These are phyloP conservation scores for Listronotus oregonensis DNA, from an alignment of 1,140 invertebrate species.

Conservation along the genomic window DNA sequence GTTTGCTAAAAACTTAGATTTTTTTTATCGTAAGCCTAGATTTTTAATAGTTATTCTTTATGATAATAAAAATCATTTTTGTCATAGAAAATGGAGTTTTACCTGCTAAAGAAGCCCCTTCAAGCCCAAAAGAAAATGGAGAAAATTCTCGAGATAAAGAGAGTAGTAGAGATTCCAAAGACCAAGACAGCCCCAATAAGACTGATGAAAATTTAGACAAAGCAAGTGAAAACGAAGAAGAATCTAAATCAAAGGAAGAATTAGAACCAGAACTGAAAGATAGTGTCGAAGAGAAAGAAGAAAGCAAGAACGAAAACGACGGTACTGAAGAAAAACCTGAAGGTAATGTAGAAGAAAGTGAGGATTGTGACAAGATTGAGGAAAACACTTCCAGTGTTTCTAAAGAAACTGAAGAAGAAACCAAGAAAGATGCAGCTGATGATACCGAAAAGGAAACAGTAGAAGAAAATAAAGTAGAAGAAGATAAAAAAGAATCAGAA, in stretches of 20 bases:
- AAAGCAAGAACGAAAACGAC: neutral
- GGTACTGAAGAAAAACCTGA: too few relatives aligned
- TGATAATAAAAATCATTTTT: too few relatives aligned
- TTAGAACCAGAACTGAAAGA: neutral
- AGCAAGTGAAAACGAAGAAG: neutral
- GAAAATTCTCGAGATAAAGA: constrained; percentile 8
- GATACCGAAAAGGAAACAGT: neutral
- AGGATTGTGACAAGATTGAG: neutral
- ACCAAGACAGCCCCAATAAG: constrained; percentile 1
- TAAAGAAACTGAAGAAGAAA: neutral
- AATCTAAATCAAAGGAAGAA: neutral
- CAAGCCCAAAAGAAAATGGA: neutral
- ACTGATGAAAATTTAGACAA: constrained; percentile 8
- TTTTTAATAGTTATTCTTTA: too few relatives aligned
- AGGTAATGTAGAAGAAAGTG: neutral
- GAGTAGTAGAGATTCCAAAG: neutral
- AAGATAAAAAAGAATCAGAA: neutral
- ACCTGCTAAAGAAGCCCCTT: too few relatives aligned
- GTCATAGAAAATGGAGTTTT: neutral
- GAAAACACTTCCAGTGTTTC: too few relatives aligned
- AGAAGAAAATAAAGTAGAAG: neutral
- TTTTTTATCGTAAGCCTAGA: too few relatives aligned
- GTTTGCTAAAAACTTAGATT: too few relatives aligned
- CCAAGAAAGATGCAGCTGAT: neutral
- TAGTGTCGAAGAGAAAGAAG: constrained; percentile 3